Evolutionary conservation across 2,113 vertebrate genomes (phyloP).

Genomic region (Mola mola): DNA sequence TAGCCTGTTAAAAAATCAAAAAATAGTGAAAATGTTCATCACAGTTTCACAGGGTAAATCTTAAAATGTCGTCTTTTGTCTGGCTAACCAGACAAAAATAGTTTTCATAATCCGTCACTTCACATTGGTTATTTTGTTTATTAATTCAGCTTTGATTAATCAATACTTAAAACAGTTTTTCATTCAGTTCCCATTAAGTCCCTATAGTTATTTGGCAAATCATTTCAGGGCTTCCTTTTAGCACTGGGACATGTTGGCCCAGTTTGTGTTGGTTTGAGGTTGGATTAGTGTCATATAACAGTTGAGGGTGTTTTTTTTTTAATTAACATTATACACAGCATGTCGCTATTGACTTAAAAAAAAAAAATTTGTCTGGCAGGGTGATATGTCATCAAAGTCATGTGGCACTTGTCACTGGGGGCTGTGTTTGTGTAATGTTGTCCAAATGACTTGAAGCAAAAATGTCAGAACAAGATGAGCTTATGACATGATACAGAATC

Average conservation of each 20-base stretch:
- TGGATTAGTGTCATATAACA: background rate
- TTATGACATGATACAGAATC: no score
- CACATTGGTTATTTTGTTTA: no score
- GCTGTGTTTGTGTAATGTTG: no score
- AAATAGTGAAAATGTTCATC: background rate
- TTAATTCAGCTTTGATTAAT: background rate
- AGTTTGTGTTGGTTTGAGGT: background rate
- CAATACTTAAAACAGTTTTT: background rate
- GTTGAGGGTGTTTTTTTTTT: slow-evolving; percentile 19
- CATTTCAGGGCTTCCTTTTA: background rate
- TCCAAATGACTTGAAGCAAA: background rate
- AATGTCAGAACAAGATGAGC: no score
- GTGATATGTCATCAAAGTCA: no score
- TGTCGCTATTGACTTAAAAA: background rate
- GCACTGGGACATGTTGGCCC: background rate
- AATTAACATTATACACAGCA: slow-evolving; percentile 5
- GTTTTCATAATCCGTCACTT: no score
- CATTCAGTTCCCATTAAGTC: background rate
- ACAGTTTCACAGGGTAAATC: background rate
- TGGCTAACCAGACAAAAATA: no score
- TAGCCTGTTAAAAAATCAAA: background rate
- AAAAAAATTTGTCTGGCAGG: no score
- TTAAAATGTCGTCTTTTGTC: background rate
- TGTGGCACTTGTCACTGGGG: no score
- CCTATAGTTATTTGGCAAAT: slow-evolving; percentile 4